These are phyloP conservation scores for Semibalanus balanoides DNA, from an alignment of 1,140 invertebrate genomes.

Conservation along the genomic window DNA sequence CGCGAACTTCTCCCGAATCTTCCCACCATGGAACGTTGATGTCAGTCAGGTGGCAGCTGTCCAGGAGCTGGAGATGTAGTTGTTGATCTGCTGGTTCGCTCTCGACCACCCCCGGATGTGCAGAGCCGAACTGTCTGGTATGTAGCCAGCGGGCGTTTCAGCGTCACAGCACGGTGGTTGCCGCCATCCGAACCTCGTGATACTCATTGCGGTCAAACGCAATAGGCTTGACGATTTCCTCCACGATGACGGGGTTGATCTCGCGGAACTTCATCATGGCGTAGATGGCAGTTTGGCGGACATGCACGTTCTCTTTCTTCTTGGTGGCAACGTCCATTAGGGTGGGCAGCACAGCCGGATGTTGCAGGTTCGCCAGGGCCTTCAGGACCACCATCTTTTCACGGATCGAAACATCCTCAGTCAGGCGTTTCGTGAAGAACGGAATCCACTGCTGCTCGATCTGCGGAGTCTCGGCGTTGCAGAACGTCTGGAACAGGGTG, in stretches of 20 bases:
- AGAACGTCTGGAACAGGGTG: slow-evolving; percentile 41
- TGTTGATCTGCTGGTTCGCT: slow-evolving; percentile 42
- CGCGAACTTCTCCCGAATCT: slow-evolving; percentile 33
- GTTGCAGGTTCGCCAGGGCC: slow-evolving; percentile 45
- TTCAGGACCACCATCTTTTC: slow-evolving; percentile 40
- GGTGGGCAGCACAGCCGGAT: slow-evolving; percentile 45
- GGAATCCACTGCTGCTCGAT: slow-evolving; percentile 41
- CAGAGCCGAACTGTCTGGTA: slow-evolving; percentile 50
- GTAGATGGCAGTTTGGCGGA: slow-evolving; percentile 38
- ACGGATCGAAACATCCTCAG: neutral
- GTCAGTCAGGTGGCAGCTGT: slow-evolving; percentile 6
- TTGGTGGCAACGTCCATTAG: slow-evolving; percentile 45
- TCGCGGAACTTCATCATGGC: slow-evolving; percentile 34
- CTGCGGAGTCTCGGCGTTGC: slow-evolving; percentile 32
- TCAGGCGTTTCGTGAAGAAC: slow-evolving; percentile 27
- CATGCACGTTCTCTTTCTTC: slow-evolving; percentile 35
- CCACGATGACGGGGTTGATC: slow-evolving; percentile 29
- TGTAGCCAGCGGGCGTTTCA: slow-evolving; percentile 41
- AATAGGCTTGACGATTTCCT: slow-evolving; percentile 33
- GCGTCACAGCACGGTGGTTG: slow-evolving; percentile 40
- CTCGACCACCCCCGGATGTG: slow-evolving; percentile 48
- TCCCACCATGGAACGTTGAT: slow-evolving; percentile 9
- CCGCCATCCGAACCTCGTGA: slow-evolving; percentile 45
- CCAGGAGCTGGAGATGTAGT: slow-evolving; percentile 22
- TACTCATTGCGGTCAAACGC: slow-evolving; percentile 31